Evolutionary conservation across 2,888 invertebrate genomes (phyloP), one percentile per base, ranked within the genome.

Genomic region (Monoplex corrugatus): DNA sequence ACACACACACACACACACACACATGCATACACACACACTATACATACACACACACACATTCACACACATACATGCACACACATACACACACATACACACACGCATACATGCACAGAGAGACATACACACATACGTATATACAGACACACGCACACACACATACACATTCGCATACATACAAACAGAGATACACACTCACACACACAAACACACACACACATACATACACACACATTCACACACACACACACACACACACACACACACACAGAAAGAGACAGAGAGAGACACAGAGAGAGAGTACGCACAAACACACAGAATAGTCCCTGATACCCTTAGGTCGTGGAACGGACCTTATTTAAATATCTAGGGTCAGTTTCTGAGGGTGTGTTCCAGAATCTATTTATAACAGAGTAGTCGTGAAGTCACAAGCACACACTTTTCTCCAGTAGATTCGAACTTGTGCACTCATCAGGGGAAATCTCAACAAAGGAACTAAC

Each of bases 381-480:
- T n/a, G n/a, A n/a, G n/a, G n/a, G n/a, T n/a, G n/a, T n/a, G n/a
- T n/a, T n/a, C n/a, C n/a, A n/a, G n/a, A n/a, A n/a, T n/a, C n/a
- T n/a, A n/a, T n/a, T n/a, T n/a, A n/a, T n/a, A n/a, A n/a, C n/a
- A n/a, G n/a, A n/a, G n/a, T n/a, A n/a, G n/a, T n/a, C n/a, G n/a
- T n/a, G n/a, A n/a, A n/a, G n/a, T n/a, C 63, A 68, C 63, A 68
- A 23, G n/a, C 63, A 68, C 63, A 68, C 63, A 68, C 63, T n/a
- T n/a, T n/a, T n/a, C n/a, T n/a, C n/a, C n/a, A n/a, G n/a, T n/a
- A n/a, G n/a, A n/a, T n/a, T n/a, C n/a, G n/a, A n/a, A n/a, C n/a
- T n/a, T n/a, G n/a, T n/a, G n/a, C n/a, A n/a, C n/a, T n/a, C n/a
- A n/a, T n/a, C n/a, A n/a, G n/a, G n/a, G n/a, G n/a, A n/a, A n/a